These are phyloP conservation scores for Bhutanitis thaidina DNA, from an alignment of 2,888 invertebrate genomes.

Conservation along the genomic window DNA sequence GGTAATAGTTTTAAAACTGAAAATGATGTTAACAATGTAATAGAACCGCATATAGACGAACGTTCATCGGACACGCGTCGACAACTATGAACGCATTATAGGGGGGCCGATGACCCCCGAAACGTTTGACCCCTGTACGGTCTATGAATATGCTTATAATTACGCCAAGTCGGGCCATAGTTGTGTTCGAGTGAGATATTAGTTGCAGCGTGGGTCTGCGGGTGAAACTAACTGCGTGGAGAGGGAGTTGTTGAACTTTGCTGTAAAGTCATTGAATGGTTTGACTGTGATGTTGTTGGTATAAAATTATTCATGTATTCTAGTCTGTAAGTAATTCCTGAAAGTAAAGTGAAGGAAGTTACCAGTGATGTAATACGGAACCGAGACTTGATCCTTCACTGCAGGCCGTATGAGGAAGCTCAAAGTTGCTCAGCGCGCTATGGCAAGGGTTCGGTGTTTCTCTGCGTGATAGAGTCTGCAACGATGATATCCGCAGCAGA, in stretches of 20 bases:
- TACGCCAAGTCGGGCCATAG: constrained; percentile 8
- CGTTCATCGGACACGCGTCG: constrained; percentile 53
- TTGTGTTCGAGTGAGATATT: constrained; percentile 17
- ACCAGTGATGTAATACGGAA: too few species aligned
- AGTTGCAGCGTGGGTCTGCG: constrained; percentile 7
- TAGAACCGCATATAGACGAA: constrained; percentile 31
- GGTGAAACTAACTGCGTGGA: not conserved
- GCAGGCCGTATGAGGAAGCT: too few species aligned
- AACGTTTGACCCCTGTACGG: constrained; percentile 43
- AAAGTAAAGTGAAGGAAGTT: too few species aligned
- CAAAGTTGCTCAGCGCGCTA: too few species aligned
- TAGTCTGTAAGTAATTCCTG: too few species aligned
- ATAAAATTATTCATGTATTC: too few species aligned
- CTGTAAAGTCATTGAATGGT: not conserved
- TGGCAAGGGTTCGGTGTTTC: too few species aligned
- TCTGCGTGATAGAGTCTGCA: too few species aligned
- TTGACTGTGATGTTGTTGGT: not conserved
- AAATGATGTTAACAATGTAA: constrained; percentile 15
- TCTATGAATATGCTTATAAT: constrained; percentile 25
- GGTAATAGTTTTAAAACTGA: constrained; percentile 22
- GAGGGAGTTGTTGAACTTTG: not conserved
- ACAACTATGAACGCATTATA: constrained; percentile 30
- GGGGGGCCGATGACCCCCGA: constrained; percentile 38
- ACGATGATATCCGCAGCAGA: too few species aligned
- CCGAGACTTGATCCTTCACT: too few species aligned